Base-by-base conservation (phyloP, 2,113 vertebrate genomes). In the Spea bombifrons region DNA sequence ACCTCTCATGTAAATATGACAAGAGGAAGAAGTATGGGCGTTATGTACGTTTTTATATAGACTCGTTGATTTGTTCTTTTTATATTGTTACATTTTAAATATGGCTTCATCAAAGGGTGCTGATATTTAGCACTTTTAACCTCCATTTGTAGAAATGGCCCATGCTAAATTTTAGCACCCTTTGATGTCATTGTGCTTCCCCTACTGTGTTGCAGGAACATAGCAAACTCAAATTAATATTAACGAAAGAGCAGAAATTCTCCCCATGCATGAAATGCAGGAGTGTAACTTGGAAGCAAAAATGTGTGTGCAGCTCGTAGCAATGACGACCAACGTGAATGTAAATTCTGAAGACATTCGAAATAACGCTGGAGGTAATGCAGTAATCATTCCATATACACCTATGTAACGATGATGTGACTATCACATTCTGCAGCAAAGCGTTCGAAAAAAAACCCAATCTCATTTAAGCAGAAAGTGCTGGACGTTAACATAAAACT, bases 1-100 rank as follows among this genome's bases (percentile, higher is more conserved):
- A 89, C 86, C 93, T 95, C 90, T 94, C 92, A 93, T 89, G 91
- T 83, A 83, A 84, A 86, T 81, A 69, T 73, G 63, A 87, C 82
- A 76, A 84, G 82, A 79, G 75, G 82, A 82, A 84, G 9, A 64
- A 52, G 52, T 8, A 59, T 12, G 15, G 55, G 55, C 15, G 55
- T 59, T 59, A 59, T 59, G 15, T 59, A 59, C 55, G 15, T 13
- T 59, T 9, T 30, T 59, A 59, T 59, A 13, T 59, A 59, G 3
- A 59, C 10, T 30, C 30, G 30, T 8, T 59, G 15, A 13, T 59
- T 59, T 13, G 6, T 52, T 52, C 9, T 52, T 52, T 5, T 52
- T 7, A 52, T 52, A 52, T 52, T 52, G 6, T 53, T 53, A 12
- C 45, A 49, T 64, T 43, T 50, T 75, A 44, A 75, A 43, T 10